Evolutionary conservation across 2,797 vertebrate species (phyloP).

Genomic region (Coregonus ussuriensis): DNA sequence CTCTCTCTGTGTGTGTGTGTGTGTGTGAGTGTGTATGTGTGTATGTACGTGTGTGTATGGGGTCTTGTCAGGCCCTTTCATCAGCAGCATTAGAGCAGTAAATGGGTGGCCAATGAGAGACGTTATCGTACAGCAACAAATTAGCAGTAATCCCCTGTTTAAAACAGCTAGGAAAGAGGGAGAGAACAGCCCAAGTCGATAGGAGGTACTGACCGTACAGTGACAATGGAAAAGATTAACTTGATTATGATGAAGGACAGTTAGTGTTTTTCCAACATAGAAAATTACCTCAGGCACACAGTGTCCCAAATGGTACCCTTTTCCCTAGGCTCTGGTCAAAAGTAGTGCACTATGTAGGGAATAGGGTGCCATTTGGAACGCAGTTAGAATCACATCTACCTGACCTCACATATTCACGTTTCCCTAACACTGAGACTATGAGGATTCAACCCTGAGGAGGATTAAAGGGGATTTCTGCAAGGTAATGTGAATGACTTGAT

Average conservation of each 20-base stretch:
- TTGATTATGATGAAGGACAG: constrained; percentile 50
- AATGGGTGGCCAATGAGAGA: constrained; percentile 28
- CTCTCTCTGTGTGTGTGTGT: not conserved
- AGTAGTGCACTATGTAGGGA: too few relatives aligned
- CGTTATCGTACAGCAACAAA: constrained; percentile 47
- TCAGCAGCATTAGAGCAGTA: constrained; percentile 8
- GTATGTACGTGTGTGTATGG: too few relatives aligned
- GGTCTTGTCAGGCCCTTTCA: constrained; percentile 8
- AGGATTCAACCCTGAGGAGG: constrained; percentile 30
- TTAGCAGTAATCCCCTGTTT: constrained; percentile 39
- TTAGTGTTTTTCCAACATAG: constrained; percentile 28
- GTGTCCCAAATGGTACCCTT: not conserved
- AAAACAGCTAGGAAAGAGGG: constrained; percentile 3
- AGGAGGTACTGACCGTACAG: constrained; percentile 12
- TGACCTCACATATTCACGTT: constrained; percentile 28
- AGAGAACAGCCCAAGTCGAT: constrained; percentile 32
- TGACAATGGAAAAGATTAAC: constrained; percentile 44
- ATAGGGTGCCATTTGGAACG: too few relatives aligned
- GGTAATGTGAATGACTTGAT: constrained; percentile 34
- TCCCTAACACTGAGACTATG: constrained; percentile 42
- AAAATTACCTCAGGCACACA: constrained; percentile 32
- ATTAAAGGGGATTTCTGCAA: constrained; percentile 37
- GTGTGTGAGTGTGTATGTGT: too few relatives aligned
- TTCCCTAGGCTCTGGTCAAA: not conserved
- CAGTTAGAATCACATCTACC: not conserved